Conservation (phyloP, 2,888 invertebrate genomes). For the Dryomyza anilis region DNA sequence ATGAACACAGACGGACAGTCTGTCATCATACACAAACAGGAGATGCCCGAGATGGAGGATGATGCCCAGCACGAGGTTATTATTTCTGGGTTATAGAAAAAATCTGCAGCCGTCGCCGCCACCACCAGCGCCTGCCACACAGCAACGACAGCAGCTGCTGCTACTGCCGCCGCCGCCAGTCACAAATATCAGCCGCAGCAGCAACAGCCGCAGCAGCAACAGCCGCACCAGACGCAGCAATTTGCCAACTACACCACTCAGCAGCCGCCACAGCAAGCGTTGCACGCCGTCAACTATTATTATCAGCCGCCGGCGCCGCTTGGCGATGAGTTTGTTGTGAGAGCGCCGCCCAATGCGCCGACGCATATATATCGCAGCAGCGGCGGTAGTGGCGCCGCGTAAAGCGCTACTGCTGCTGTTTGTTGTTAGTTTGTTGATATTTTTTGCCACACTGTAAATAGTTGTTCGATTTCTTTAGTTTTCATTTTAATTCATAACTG, state of each 20-base stretch:
- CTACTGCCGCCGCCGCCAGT: constrained; percentile 32
- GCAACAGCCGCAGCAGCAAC: constrained; percentile 38
- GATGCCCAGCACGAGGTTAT: constrained; percentile 60
- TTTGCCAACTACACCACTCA: constrained; percentile 26
- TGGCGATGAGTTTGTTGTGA: constrained; percentile 30
- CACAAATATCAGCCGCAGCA: constrained; percentile 28
- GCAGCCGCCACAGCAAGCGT: too few relatives aligned
- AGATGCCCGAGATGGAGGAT: constrained; percentile 59
- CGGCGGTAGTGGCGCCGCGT: constrained; percentile 17
- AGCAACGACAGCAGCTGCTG: constrained; percentile 19
- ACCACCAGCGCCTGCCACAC: constrained; percentile 27
- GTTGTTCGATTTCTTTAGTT: too few relatives aligned
- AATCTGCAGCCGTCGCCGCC: constrained; percentile 35
- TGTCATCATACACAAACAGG: constrained; percentile 58
- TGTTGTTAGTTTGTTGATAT: too few relatives aligned
- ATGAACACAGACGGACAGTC: constrained; percentile 42
- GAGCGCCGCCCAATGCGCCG: too few relatives aligned
- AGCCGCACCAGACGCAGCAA: constrained; percentile 23
- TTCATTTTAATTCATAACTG: too few relatives aligned
- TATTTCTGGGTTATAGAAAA: constrained; percentile 59
- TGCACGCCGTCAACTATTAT: constrained; percentile 34
- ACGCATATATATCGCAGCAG: constrained; percentile 29
- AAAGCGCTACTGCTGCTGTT: constrained; percentile 6
- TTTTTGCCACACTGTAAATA: too few relatives aligned
- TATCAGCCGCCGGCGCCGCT: constrained; percentile 34